phyloP scores from a whole-genome alignment of 2,113 vertebrate genomes.

The Bos indicus region DNA sequence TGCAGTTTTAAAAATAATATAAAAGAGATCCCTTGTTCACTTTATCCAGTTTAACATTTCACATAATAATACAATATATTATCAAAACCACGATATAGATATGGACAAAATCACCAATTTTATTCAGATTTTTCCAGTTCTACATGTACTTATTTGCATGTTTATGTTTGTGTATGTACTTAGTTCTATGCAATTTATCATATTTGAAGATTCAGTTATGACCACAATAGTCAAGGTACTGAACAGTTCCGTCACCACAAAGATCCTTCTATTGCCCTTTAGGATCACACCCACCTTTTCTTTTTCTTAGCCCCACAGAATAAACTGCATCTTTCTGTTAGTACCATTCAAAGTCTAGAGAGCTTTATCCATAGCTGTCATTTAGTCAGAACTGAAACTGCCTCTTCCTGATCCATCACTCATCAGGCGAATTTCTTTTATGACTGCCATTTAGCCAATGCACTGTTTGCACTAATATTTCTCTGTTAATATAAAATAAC shows the following conservation, averaged over 20 bases:
- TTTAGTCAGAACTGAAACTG: background rate
- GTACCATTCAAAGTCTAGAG: background rate
- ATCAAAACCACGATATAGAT: background rate
- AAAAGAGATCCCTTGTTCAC: background rate
- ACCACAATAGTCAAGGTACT: background rate
- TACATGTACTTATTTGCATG: background rate
- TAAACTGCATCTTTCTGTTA: background rate
- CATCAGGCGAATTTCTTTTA: constrained; percentile 9
- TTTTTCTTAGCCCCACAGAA: background rate
- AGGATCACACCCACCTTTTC: background rate
- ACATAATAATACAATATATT: background rate
- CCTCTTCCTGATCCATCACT: background rate
- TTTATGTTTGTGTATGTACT: background rate
- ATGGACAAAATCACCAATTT: background rate
- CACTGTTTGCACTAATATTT: constrained; percentile 1
- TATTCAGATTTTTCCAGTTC: background rate
- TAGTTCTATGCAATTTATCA: background rate
- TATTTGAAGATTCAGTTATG: background rate
- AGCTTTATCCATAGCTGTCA: background rate
- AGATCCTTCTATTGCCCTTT: background rate
- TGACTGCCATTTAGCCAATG: background rate
- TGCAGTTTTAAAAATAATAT: background rate
- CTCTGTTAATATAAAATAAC: constrained; percentile 15
- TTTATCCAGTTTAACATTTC: background rate
- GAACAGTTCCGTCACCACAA: background rate